phyloP scores from a whole-genome alignment of 2,888 invertebrate species.

The Drosophila lacicola region DNA sequence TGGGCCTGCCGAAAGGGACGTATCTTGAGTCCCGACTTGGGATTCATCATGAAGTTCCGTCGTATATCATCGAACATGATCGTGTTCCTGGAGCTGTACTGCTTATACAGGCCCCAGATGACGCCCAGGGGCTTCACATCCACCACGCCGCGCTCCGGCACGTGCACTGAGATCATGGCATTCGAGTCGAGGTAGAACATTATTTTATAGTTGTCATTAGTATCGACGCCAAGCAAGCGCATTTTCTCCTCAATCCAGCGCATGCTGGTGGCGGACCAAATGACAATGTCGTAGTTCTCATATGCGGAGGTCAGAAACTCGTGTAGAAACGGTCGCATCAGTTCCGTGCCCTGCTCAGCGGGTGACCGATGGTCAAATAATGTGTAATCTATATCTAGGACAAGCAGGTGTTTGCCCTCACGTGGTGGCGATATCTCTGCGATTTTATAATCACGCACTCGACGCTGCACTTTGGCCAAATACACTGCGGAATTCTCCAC shows the following conservation, averaged over 20 bases:
- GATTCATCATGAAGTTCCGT: slow-evolving; percentile 98
- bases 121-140: slow-evolving; percentile 98
- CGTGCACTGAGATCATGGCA: slow-evolving; percentile 98
- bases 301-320: slow-evolving; percentile 96
- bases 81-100: slow-evolving; percentile 95
- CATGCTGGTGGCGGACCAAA: slow-evolving; percentile 99
- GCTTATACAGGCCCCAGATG: slow-evolving; percentile 97
- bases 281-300: slow-evolving; percentile 96
- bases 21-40: slow-evolving; percentile 95
- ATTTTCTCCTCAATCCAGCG: slow-evolving; percentile 99
- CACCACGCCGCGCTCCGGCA: slow-evolving; percentile 95
- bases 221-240: slow-evolving; percentile 94
- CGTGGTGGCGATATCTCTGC: slow-evolving; percentile 93
- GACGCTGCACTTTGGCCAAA: slow-evolving; percentile 92
- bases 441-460: slow-evolving; percentile 93
- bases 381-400: slow-evolving; percentile 98
- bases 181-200: slow-evolving; percentile 95
- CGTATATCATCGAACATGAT: slow-evolving; percentile 99
- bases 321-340: slow-evolving; percentile 98
- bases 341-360: slow-evolving; percentile 93
- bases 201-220: slow-evolving; percentile 94
- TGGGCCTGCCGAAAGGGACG: slow-evolving; percentile 96
- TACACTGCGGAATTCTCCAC: slow-evolving; percentile 87
- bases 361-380: slow-evolving; percentile 97
- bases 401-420: slow-evolving; percentile 94